A percentile compares a stretch with the other conserved stretches of the same genome.
phyloP scores from a whole-genome alignment of 2,797 vertebrate species.

The Tauraco hartlaubi region DNA sequence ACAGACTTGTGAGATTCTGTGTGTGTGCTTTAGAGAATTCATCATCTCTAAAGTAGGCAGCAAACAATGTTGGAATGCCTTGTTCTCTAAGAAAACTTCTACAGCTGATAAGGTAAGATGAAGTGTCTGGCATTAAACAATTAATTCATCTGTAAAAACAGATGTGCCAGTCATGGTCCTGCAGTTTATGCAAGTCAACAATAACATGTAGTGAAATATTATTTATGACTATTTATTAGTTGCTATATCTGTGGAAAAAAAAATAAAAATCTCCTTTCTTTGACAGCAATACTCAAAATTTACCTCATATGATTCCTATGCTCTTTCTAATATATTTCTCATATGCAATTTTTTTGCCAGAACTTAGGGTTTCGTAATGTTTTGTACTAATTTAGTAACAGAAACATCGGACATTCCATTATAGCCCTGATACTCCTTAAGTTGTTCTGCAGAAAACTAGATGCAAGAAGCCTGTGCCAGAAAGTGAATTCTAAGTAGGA shows the following conservation, averaged over 20 bases:
- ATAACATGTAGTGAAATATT: not conserved
- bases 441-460: not conserved
- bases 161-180: not conserved
- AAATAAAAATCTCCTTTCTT: not conserved
- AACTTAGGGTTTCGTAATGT: not conserved
- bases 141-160: not conserved
- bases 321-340: not conserved
- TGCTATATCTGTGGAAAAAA: not conserved
- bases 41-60: not conserved
- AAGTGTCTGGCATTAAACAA: not conserved
- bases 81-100: not conserved
- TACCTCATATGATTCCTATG: not conserved
- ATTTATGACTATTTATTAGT: not conserved
- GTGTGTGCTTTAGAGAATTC: not conserved
- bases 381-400: not conserved
- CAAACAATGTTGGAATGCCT: not conserved
- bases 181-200: not conserved
- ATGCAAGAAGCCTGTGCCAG: not conserved
- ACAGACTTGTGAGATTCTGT: not conserved
- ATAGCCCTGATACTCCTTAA: not conserved
- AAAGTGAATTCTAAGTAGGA: not conserved
- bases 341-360: not conserved
- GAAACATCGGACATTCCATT: not conserved
- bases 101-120: not conserved
- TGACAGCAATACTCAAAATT: not conserved